Evolutionary conservation across 2,888 invertebrate species (phyloP).

Genomic region (Hirtodrosophila confusa): DNA sequence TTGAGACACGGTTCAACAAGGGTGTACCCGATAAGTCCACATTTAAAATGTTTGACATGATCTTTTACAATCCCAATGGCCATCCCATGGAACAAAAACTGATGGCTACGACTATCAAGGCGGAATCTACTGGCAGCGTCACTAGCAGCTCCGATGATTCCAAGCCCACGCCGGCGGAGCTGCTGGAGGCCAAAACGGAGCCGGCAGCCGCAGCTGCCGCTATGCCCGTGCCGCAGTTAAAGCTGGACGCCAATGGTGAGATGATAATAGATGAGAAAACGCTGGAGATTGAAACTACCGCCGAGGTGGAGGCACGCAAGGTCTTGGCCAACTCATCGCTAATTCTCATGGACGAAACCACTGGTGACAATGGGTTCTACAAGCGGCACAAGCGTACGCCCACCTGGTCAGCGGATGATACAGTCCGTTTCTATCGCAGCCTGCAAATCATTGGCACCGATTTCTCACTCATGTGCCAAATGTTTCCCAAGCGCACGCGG

Average conservation of each 20-base stretch:
- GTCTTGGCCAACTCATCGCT: constrained; percentile 88
- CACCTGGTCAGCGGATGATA: constrained; percentile 92
- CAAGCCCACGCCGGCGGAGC: constrained; percentile 43
- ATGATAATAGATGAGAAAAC: constrained; percentile 94
- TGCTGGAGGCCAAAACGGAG: constrained; percentile 49
- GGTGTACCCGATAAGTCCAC: constrained; percentile 87
- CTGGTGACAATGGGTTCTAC: constrained; percentile 87
- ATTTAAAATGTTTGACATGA: constrained; percentile 96
- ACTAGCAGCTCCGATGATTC: constrained; percentile 34
- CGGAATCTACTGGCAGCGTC: constrained; percentile 76
- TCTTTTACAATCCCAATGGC: constrained; percentile 93
- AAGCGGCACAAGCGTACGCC: constrained; percentile 88
- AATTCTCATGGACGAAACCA: constrained; percentile 87
- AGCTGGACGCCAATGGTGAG: constrained; percentile 93
- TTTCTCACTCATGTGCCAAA: constrained; percentile 93
- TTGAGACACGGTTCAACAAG: constrained; percentile 77
- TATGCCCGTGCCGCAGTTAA: constrained; percentile 92
- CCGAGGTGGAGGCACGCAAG: constrained; percentile 86
- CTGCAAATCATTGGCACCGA: constrained; percentile 96
- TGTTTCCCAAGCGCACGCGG: constrained; percentile 92
- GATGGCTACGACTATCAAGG: constrained; percentile 53
- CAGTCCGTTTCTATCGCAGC: constrained; percentile 95
- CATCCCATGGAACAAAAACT: constrained; percentile 88
- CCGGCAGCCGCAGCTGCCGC: constrained; percentile 62
- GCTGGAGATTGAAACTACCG: constrained; percentile 89